Evolutionary conservation across 2,888 invertebrate genomes (phyloP).

Genomic region (Drosophila yooni): DNA sequence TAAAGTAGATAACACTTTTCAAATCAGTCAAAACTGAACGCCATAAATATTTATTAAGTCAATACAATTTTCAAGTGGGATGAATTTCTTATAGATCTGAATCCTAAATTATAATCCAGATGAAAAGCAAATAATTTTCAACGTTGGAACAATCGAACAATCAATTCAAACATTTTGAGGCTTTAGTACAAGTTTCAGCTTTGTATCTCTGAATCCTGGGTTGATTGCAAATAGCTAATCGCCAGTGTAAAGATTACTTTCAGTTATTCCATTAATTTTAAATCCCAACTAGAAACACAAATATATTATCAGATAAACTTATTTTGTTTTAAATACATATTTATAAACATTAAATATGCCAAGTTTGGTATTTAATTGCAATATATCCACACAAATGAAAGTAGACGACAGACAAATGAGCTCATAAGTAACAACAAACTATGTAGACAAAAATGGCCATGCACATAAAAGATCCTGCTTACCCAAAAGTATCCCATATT

Average conservation of each 20-base stretch:
- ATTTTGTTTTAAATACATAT: neutral
- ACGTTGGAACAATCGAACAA: neutral
- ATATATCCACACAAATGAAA: constrained; percentile 13
- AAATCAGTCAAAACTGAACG: neutral
- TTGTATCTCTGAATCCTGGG: neutral
- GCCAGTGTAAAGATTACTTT: neutral
- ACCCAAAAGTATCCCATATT: constrained; percentile 57
- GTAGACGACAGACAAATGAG: constrained; percentile 37
- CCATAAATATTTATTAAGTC: neutral
- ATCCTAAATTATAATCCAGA: neutral
- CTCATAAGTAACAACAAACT: constrained; percentile 27
- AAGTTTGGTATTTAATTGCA: constrained; percentile 17
- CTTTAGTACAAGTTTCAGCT: neutral
- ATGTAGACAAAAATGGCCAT: constrained; percentile 8
- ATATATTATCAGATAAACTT: neutral
- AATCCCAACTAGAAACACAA: neutral
- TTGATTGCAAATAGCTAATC: neutral
- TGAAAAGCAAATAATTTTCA: accelerated
- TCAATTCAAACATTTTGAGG: neutral
- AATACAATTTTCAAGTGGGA: neutral
- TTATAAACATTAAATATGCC: constrained; percentile 1
- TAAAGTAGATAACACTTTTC: neutral
- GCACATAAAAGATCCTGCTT: constrained; percentile 35
- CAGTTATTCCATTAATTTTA: neutral
- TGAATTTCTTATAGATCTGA: neutral